phyloP scores from a whole-genome alignment of 2,113 vertebrate species.

The Platysteira castanea region DNA sequence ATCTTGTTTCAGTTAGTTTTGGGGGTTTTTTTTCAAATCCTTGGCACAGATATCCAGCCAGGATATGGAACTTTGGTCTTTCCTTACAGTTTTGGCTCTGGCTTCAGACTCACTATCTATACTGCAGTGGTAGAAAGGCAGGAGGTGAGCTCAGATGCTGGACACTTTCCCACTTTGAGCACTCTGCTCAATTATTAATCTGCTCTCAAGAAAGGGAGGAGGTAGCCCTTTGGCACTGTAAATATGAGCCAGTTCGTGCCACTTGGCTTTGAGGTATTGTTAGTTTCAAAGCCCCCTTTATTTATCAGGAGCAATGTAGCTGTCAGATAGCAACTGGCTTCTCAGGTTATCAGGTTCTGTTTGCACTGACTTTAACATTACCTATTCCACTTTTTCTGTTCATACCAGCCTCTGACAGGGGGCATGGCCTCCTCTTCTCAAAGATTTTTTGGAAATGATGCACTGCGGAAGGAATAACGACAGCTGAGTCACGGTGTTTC shows the following conservation, averaged over 20 bases:
- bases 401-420: neutral
- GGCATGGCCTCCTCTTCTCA: neutral
- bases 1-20: neutral
- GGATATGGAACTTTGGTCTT: neutral
- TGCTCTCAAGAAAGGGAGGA: neutral
- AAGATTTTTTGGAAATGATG: neutral
- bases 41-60: neutral
- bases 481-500: neutral
- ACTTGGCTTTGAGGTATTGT: neutral
- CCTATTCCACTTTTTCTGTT: neutral
- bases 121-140: neutral
- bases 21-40: neutral
- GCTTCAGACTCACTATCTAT: neutral
- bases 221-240: neutral
- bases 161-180: neutral
- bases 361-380: neutral
- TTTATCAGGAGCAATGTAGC: neutral
- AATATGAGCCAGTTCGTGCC: neutral
- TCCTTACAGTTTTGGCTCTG: neutral
- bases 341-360: neutral
- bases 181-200: neutral
- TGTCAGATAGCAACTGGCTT: neutral
- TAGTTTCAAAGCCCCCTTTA: neutral
- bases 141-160: neutral
- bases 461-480: rapidly evolving